Base-by-base conservation (phyloP, 2,797 vertebrate genomes). In the Epinephelus coioides region DNA sequence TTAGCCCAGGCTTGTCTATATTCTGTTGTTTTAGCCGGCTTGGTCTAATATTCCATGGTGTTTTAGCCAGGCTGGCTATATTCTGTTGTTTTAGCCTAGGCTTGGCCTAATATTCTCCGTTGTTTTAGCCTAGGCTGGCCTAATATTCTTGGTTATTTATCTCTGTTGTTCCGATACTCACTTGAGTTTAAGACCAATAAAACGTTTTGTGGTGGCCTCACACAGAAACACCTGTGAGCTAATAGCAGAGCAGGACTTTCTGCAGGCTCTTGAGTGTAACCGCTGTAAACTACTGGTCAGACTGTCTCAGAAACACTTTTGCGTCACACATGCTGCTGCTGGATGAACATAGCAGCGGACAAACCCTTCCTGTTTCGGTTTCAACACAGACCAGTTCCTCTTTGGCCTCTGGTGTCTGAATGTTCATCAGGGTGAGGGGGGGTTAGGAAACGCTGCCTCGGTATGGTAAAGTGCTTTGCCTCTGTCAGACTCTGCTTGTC, bases 331-430 rank as follows among this genome's bases (percentile, higher is more conserved):
- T 12, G n/a, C 57, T 55, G 60, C 68, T 71, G 56, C 65, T 79
- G 75, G 75, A 80, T 66, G 65, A 85, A 82, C 68, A 71, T 56
- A 11, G 56, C 2, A 14, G 12, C 2, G 59, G 86, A 70, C 81
- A 64, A 86, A 78, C 88, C 72, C 87, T 88, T 90, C 88, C 88
- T 89, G 86, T 84, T 90, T 88, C 78, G n/a, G 70, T 89, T 84
- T 85, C 83, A 81, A 13, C 83, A 76, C 73, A 81, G 77, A 72
- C 15, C 60, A 69, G 76, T 91, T 91, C 90, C 88, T 91, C 80
- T 82, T 81, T 23, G 73, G 61, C 49, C 34, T 11, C 44, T 10
- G 50, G 65, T 17, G 63, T 54, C 55, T 44, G n/a, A 43, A 12
- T 69, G 59, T 23, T 19, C 7, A 21, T 68, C 3, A 62, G 82